Evolutionary conservation across 2,113 vertebrate species (phyloP), one percentile per base, ranked within the genome.

Genomic region (Pluvianellus socialis): DNA sequence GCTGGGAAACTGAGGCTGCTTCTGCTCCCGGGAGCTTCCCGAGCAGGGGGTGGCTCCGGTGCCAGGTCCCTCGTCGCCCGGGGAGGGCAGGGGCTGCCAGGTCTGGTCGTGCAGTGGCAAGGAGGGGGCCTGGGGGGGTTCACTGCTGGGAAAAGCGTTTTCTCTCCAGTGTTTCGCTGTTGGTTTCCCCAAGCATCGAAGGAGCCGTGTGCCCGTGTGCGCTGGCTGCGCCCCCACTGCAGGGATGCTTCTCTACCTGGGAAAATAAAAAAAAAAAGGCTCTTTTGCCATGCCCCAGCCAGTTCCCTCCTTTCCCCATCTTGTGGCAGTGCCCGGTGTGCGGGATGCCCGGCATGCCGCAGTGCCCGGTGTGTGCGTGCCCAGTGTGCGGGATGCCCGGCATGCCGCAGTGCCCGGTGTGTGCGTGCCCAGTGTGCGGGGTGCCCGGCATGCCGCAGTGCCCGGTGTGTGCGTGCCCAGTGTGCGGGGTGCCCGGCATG

Each of bases 31-130:
- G 23, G 49, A 50, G 49, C 49, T 50, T 23, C 49, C 49, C 49
- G 12, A 6, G 49, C 49, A 23, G 2, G 10, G 52, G 9, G 56
- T 0, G 3, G 56, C 33, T 10, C 42, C 0, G 7, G 47, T 16
- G 74, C 47, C n/a, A 6, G 1, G 49, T 38, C 18, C 12, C 27
- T 40, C 0, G 0, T 50, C 12, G 16, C 66, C 17, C 9, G 40
- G 6, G 33, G 30, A 9, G 71, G 14, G 9, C 45, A 7, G 4
- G 21, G n/a, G 53, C 56, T 19, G 42, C 3, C 7, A 6, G 63
- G 52, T 30, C 0, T 1, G 30, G 17, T 35, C 49, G 40, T 7
- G 53, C 4, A 5, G 68, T 1, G 4, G 16, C 44, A n/a, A 30
- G n/a, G 49, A 50, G 49, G 44, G 10, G 11, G 24, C 44, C 49